phyloP scores from a whole-genome alignment of 2,797 vertebrate genomes.

The Lepidocolaptes lacrymiger region DNA sequence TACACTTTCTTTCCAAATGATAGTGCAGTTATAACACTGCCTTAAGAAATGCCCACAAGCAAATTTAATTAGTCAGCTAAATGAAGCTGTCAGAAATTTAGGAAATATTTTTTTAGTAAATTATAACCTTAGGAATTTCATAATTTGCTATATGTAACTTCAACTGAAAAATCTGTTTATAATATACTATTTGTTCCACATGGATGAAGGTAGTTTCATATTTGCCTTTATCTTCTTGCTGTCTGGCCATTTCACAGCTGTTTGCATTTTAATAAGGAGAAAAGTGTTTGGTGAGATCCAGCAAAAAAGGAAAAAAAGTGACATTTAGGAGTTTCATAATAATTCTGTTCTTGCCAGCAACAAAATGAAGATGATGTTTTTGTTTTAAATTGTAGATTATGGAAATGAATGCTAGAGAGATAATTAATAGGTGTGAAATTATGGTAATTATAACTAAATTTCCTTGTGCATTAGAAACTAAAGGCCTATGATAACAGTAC shows the following conservation, averaged over 20 bases:
- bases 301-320: constrained; percentile 44
- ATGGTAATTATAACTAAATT: constrained; percentile 76
- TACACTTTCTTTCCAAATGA: constrained; percentile 65
- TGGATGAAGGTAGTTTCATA: constrained; percentile 70
- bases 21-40: constrained; percentile 58
- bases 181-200: constrained; percentile 75
- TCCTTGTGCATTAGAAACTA: constrained; percentile 56
- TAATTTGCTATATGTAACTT: constrained; percentile 77
- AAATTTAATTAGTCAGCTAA: constrained; percentile 81
- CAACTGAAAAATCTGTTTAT: constrained; percentile 67
- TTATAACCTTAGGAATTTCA: constrained; percentile 76
- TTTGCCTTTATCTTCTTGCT: constrained; percentile 75
- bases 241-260: constrained; percentile 70
- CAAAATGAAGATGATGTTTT: constrained; percentile 54
- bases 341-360: constrained; percentile 69
- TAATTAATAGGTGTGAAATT: constrained; percentile 79
- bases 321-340: constrained; percentile 76
- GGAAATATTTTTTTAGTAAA: constrained; percentile 73
- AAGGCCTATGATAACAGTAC: background rate
- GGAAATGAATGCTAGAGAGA: constrained; percentile 71
- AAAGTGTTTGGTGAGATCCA: constrained; percentile 72
- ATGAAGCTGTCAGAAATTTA: constrained; percentile 78
- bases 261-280: constrained; percentile 74
- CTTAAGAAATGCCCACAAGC: constrained; percentile 71
- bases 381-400: constrained; percentile 74